Conservation (phyloP, 1,140 invertebrate species). For the Platyscapa corneri region DNA sequence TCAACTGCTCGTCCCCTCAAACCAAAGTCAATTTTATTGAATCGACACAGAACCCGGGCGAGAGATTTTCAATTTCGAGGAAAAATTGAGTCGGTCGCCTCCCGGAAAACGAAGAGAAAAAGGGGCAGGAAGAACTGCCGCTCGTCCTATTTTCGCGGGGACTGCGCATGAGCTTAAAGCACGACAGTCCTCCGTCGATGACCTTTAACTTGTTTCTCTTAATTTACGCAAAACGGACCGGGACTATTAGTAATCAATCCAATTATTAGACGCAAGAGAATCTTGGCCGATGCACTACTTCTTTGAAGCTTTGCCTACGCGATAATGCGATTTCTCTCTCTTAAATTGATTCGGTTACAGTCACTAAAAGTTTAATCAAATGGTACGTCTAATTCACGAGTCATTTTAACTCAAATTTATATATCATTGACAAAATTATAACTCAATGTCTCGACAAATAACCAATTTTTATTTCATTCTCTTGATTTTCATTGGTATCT, state of each 20-base stretch:
- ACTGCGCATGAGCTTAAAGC: conserved; percentile 5
- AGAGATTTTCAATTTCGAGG: conserved; percentile 34
- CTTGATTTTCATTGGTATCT: too few species aligned
- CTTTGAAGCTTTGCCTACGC: too few species aligned
- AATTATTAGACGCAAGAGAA: not conserved
- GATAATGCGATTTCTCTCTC: too few species aligned
- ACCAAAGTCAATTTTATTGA: conserved; percentile 29
- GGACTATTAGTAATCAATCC: not conserved
- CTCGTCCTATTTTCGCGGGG: conserved; percentile 32
- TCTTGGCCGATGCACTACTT: not conserved
- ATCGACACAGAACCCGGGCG: not conserved
- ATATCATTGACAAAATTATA: too few species aligned
- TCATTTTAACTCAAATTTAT: too few species aligned
- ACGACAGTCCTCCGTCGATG: conserved; percentile 24
- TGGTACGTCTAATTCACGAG: too few species aligned
- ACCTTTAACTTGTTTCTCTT: not conserved
- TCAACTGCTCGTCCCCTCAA: not conserved
- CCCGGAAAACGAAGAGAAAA: not conserved
- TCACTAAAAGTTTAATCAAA: too few species aligned
- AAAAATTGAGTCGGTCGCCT: conserved; percentile 37
- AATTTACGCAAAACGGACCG: not conserved
- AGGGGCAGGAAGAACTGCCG: conserved; percentile 10
- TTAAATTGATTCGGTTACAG: too few species aligned
- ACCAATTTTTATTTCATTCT: too few species aligned
- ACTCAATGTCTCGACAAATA: too few species aligned